These are phyloP conservation scores for Apostichopus parvimensis DNA, from an alignment of 35 echinoderm and acorn worm genomes.

Conservation along the genomic window DNA sequence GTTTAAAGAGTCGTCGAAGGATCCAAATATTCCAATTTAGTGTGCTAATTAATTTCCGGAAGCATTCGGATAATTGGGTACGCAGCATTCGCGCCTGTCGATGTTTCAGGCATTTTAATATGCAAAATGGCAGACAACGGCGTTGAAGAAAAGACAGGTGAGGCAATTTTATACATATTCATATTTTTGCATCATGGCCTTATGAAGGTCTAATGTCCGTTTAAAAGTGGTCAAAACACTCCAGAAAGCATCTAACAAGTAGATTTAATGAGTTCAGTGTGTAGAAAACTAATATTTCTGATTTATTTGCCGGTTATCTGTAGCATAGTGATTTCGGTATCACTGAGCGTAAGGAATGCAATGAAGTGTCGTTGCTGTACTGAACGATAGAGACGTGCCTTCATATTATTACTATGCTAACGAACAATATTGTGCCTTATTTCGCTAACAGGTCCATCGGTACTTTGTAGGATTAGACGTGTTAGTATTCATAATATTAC, in stretches of 20 bases:
- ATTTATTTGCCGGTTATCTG: neutral
- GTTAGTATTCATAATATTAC: too few relatives aligned
- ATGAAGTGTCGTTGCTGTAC: neutral
- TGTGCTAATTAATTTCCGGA: conserved; percentile 50
- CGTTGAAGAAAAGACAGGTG: conserved; percentile 59
- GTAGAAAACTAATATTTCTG: neutral
- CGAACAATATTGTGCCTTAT: too few relatives aligned
- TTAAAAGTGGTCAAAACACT: conserved; percentile 19
- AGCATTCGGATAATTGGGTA: conserved; percentile 4
- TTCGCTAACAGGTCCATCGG: too few relatives aligned
- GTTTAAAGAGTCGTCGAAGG: neutral
- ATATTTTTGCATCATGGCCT: conserved; percentile 49
- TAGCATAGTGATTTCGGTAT: conserved; percentile 35
- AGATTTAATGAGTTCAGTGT: neutral
- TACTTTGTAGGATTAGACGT: too few relatives aligned
- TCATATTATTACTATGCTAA: neutral
- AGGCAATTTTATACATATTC: conserved; percentile 61
- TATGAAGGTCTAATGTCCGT: conserved; percentile 15
- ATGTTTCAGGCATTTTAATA: conserved; percentile 47
- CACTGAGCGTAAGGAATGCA: conserved; percentile 22
- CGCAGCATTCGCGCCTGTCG: neutral
- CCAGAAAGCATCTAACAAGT: conserved; percentile 27
- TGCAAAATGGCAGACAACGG: conserved; percentile 60
- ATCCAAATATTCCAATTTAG: neutral
- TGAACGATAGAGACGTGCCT: neutral